Conservation (phyloP, 2,797 vertebrate species). For the Calcarius lapponicus region DNA sequence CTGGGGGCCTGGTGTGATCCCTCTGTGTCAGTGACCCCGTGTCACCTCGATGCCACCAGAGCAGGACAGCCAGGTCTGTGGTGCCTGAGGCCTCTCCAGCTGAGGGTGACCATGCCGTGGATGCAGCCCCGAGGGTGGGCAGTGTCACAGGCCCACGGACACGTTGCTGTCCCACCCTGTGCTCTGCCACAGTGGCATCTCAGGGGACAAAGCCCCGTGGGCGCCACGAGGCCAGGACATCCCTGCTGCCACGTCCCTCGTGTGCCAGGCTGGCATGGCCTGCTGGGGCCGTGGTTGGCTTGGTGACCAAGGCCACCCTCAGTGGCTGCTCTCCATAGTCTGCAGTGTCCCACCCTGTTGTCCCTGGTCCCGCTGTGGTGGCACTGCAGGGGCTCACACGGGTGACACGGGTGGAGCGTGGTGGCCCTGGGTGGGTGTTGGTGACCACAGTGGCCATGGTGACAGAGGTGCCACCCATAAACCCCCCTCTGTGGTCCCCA, state of each 20-base stretch:
- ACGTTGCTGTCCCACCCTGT: background rate
- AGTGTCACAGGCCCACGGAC: background rate
- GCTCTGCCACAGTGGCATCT: background rate
- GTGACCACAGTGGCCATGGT: background rate
- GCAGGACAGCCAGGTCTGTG: rapidly evolving
- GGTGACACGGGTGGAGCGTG: rapidly evolving
- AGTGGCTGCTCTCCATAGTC: background rate
- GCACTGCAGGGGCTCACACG: rapidly evolving
- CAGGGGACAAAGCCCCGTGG: background rate
- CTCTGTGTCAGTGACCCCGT: rapidly evolving
- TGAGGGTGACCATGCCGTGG: rapidly evolving
- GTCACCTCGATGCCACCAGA: background rate
- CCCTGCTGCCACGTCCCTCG: rapidly evolving
- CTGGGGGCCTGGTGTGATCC: background rate
- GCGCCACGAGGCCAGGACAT: rapidly evolving
- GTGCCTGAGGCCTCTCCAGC: background rate
- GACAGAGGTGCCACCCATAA: background rate
- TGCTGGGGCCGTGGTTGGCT: rapidly evolving
- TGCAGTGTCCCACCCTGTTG: background rate
- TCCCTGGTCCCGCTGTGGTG: background rate
- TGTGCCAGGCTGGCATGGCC: rapidly evolving
- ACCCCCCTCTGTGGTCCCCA: rapidly evolving
- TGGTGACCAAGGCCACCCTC: background rate
- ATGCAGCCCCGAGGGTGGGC: rapidly evolving
- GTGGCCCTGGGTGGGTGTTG: background rate